Base-by-base conservation (phyloP, 2,113 vertebrate genomes). In the Sapayoa aenigma region DNA sequence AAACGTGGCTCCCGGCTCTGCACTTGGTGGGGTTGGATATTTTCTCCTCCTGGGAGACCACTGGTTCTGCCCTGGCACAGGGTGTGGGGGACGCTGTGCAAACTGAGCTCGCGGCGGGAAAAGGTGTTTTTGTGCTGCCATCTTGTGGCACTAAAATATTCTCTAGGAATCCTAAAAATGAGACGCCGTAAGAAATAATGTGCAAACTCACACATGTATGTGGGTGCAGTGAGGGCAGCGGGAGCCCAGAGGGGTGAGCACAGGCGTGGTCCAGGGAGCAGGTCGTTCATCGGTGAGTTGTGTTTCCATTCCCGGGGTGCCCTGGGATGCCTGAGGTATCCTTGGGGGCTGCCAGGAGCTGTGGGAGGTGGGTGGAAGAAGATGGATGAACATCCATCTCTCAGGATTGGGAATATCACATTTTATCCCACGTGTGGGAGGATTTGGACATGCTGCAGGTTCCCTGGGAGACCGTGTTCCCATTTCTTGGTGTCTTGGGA, bases 171-270 rank as follows among this genome's bases (percentile, higher is more conserved):
- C 2, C 1, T 11, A 25, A 37, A 18, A 68, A 4, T 6, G 0
- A 0, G 2, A 0, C 3, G 1, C 3, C 3, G 0, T 3, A 8
- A 28, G 27, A 31, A 58, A 11, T 3, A 3, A n/a, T 0, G 3
- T 23, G 28, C 15, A 1, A 5, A 3, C 4, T 2, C 6, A 2
- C 11, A 2, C 20, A 2, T 1, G 1, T 0, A 0, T 2, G 18
- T 6, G 75, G 30, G 39, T 8, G 60, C 28, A 11, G 50, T 5
- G 11, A 12, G 41, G 21, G 63, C 23, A 46, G 12, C 16, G 55
- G 68, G 59, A 65, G 13, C 35, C 49, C 65, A 4, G 25, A 25
- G 53, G 20, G 33, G 5, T 20, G 39, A 21, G 41, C 56, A 13
- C 18, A 27, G 52, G 12, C 9, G 9, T 0, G 0, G 10, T 10